Conservation (phyloP, 2,797 vertebrate genomes). For the Uromys caudimaculatus region DNA sequence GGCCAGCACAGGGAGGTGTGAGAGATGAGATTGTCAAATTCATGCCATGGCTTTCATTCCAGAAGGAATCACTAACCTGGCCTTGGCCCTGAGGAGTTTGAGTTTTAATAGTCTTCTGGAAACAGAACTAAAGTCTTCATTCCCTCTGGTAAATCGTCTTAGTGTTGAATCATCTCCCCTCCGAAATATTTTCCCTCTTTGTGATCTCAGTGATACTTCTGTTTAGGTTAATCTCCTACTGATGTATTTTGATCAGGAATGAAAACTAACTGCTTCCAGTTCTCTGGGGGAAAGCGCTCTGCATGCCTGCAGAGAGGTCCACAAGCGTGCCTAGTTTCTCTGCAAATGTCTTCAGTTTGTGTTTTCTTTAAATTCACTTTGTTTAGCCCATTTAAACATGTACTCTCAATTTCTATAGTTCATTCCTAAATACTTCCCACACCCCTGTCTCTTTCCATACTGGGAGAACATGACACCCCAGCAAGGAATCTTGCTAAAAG, state of each 20-base stretch:
- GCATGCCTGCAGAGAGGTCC: slow-evolving; percentile 13
- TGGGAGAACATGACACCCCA: not conserved
- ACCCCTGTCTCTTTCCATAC: not conserved
- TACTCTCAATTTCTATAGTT: not conserved
- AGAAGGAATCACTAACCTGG: slow-evolving; percentile 63
- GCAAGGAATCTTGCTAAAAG: not conserved
- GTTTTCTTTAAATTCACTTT: slow-evolving; percentile 59
- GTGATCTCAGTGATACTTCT: slow-evolving; percentile 60
- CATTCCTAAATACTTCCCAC: not conserved
- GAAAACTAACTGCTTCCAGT: slow-evolving; percentile 47
- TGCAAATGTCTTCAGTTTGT: not conserved
- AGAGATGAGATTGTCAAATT: slow-evolving; percentile 66
- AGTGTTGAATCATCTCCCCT: slow-evolving; percentile 68
- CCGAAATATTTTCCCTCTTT: slow-evolving; percentile 69
- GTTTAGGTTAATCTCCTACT: slow-evolving; percentile 67
- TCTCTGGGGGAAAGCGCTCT: slow-evolving; percentile 16
- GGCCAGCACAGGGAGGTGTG: slow-evolving; percentile 46
- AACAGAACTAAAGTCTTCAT: slow-evolving; percentile 68
- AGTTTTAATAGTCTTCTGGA: slow-evolving; percentile 71
- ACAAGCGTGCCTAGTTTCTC: not conserved
- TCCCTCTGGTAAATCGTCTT: slow-evolving; percentile 68
- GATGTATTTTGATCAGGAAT: slow-evolving; percentile 56
- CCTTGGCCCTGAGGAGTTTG: slow-evolving; percentile 57
- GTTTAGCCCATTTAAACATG: slow-evolving; percentile 21
- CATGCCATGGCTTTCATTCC: slow-evolving; percentile 56